A percentile compares a stretch with the other conserved stretches of the same genome.
Evolutionary conservation across 2,888 invertebrate genomes (phyloP).

Genomic region (Dioctria rufipes): DNA sequence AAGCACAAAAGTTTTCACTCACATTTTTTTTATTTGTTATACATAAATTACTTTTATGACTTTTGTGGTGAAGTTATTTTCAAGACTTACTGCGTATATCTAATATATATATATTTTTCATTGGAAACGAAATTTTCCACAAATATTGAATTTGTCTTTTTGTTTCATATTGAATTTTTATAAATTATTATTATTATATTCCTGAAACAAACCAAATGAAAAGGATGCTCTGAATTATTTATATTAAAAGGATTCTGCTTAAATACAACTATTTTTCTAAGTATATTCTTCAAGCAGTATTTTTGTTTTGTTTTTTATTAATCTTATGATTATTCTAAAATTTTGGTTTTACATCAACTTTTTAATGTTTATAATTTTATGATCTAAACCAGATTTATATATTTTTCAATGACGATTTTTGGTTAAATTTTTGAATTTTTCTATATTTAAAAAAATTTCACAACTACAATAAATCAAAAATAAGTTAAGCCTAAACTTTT

Average conservation of each 20-base stretch:
- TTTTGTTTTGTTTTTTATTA: conserved; percentile 11
- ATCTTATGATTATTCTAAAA: background rate
- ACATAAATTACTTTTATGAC: background rate
- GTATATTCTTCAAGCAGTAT: conserved; percentile 6
- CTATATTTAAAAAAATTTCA: too few relatives aligned
- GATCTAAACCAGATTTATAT: background rate
- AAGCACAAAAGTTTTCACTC: background rate
- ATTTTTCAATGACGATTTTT: background rate
- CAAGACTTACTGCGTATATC: too few relatives aligned
- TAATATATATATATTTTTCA: background rate
- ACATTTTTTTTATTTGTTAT: background rate
- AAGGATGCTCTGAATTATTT: background rate
- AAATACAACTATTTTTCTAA: conserved; percentile 2
- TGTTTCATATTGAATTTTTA: background rate
- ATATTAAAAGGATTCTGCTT: background rate
- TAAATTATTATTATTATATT: conserved; percentile 3
- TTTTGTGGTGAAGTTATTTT: background rate
- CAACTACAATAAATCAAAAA: too few relatives aligned
- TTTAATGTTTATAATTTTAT: conserved; percentile 4
- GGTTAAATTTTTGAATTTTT: too few relatives aligned
- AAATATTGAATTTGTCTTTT: conserved; percentile 9
- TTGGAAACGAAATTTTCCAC: conserved; percentile 6
- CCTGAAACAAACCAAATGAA: background rate
- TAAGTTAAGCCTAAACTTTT: too few relatives aligned
- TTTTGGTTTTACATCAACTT: background rate